These are phyloP conservation scores for Cynocephalus volans DNA, from an alignment of 2,113 vertebrate genomes.

Conservation along the genomic window DNA sequence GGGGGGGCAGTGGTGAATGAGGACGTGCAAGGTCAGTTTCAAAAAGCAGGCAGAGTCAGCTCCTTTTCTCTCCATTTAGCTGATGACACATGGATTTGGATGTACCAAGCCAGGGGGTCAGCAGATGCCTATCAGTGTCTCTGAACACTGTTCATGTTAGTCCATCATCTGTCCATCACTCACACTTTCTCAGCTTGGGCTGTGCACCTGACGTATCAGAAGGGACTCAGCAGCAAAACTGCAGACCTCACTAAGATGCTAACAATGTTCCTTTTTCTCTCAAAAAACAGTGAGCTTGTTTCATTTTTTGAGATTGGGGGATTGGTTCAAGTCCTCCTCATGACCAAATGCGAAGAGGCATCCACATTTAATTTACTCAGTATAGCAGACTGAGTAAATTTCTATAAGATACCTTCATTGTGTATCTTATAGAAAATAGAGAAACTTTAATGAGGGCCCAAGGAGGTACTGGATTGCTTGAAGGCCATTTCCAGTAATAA, in stretches of 20 bases:
- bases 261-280: conserved; percentile 22
- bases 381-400: conserved; percentile 1
- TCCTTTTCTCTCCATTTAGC: conserved; percentile 59
- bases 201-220: conserved; percentile 67
- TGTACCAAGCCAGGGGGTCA: background rate
- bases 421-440: conserved; percentile 4
- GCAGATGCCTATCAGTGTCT: conserved; percentile 54
- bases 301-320: background rate
- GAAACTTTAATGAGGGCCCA: conserved; percentile 1
- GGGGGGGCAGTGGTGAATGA: background rate
- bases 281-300: background rate
- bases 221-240: conserved; percentile 47
- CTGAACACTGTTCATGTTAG: conserved; percentile 25
- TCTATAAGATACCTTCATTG: no score
- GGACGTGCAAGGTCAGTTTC: conserved; percentile 32
- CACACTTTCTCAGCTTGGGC: background rate
- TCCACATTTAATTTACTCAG: conserved; percentile 44
- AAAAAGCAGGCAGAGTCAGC: conserved; percentile 64
- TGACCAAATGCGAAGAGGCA: background rate
- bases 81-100: conserved; percentile 14
- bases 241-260: conserved; percentile 42
- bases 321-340: background rate
- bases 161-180: conserved; percentile 65
- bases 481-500: conserved; percentile 15
- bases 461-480: background rate